Evolutionary conservation across 2,113 vertebrate species (phyloP).

Genomic region (Fregata magnificens): DNA sequence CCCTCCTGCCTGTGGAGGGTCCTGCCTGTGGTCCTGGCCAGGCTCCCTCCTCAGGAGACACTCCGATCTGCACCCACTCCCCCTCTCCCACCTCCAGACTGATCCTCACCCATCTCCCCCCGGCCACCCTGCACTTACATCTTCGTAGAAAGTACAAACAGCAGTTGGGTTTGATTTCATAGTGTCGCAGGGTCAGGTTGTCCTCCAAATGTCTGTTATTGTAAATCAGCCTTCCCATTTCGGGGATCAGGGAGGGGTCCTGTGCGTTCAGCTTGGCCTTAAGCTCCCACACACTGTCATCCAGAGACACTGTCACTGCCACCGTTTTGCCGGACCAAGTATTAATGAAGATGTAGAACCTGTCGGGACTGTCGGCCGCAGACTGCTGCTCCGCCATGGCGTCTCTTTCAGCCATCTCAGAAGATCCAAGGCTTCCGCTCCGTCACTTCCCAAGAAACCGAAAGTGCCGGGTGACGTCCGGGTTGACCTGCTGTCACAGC

Average conservation of each 20-base stretch:
- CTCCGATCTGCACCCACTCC: rapidly evolving
- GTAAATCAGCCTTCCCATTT: rapidly evolving
- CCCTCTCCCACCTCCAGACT: background rate
- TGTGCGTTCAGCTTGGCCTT: background rate
- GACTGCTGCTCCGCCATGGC: background rate
- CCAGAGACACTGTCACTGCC: rapidly evolving
- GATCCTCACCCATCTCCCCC: background rate
- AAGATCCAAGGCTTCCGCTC: background rate
- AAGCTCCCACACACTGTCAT: background rate
- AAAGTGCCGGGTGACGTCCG: rapidly evolving
- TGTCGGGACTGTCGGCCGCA: rapidly evolving
- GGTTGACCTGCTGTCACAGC: background rate
- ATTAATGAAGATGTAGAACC: rapidly evolving
- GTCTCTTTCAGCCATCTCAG: no score
- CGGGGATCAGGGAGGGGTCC: rapidly evolving
- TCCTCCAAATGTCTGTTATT: rapidly evolving
- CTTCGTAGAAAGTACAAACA: rapidly evolving
- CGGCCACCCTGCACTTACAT: background rate
- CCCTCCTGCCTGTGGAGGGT: background rate
- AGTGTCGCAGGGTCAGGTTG: rapidly evolving
- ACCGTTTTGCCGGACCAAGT: rapidly evolving
- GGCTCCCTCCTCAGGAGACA: background rate
- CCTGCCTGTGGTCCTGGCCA: background rate
- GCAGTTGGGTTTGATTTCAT: background rate
- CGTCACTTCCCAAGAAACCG: background rate